Evolutionary conservation across 2,888 invertebrate genomes (phyloP).

Genomic region (Hyppa rectilinea): DNA sequence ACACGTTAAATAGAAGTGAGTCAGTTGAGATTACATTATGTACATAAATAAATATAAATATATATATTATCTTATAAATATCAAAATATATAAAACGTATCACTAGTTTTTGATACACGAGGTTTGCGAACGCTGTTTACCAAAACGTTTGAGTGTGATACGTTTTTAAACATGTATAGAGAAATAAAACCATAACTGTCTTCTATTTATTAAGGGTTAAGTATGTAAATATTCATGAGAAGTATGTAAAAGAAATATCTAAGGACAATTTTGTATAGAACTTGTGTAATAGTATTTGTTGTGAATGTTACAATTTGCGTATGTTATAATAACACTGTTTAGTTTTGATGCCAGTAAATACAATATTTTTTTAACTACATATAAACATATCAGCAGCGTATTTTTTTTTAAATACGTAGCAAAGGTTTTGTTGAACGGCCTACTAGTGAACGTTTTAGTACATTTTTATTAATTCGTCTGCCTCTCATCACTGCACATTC

Average conservation of each 20-base stretch:
- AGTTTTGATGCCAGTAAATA: slow-evolving; percentile 74
- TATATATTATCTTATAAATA: slow-evolving; percentile 66
- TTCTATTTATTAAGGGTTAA: slow-evolving; percentile 79
- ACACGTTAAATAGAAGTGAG: slow-evolving; percentile 61
- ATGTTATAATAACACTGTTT: slow-evolving; percentile 65
- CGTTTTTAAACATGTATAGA: slow-evolving; percentile 74
- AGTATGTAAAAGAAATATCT: slow-evolving; percentile 74
- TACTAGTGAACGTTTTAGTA: slow-evolving; percentile 43
- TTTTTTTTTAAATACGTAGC: slow-evolving; percentile 57
- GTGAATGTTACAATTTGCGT: slow-evolving; percentile 75
- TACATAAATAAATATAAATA: slow-evolving; percentile 69
- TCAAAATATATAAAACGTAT: slow-evolving; percentile 68
- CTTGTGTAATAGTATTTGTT: slow-evolving; percentile 79
- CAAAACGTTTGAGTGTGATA: slow-evolving; percentile 62
- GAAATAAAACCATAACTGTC: slow-evolving; percentile 70
- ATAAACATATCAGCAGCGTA: slow-evolving; percentile 69
- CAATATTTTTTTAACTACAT: slow-evolving; percentile 53
- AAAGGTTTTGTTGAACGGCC: slow-evolving; percentile 64
- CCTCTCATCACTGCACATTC: slow-evolving; percentile 67
- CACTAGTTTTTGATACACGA: slow-evolving; percentile 60
- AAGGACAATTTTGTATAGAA: slow-evolving; percentile 86
- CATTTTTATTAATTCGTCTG: slow-evolving; percentile 55
- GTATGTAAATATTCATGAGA: slow-evolving; percentile 83
- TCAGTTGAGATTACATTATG: slow-evolving; percentile 75
- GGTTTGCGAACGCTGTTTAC: slow-evolving; percentile 44